phyloP scores from a whole-genome alignment of 2,888 invertebrate species.

The Diaphora mendica region DNA sequence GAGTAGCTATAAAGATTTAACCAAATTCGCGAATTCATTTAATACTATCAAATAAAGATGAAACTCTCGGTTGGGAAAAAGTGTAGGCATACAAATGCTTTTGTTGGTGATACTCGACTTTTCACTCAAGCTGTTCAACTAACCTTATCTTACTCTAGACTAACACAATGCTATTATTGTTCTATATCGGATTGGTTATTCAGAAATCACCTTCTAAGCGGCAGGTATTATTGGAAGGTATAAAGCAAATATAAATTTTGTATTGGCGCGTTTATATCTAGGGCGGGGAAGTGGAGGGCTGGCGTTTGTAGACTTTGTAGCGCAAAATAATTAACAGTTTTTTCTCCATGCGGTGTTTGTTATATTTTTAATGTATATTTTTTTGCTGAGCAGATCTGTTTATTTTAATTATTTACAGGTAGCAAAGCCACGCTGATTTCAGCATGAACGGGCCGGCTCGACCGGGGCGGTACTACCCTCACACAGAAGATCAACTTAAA shows the following conservation, averaged over 20 bases:
- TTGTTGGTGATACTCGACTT: background rate
- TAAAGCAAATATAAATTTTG: background rate
- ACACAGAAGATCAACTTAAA: too few relatives aligned
- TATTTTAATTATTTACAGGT: too few relatives aligned
- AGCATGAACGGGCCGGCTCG: too few relatives aligned
- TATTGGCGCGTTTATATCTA: background rate
- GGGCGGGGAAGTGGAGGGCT: background rate
- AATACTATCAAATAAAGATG: too few relatives aligned
- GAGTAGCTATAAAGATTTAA: too few relatives aligned
- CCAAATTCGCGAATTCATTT: too few relatives aligned
- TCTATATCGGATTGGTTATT: background rate
- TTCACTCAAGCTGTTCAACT: background rate
- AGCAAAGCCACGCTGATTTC: too few relatives aligned
- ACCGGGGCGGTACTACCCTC: too few relatives aligned
- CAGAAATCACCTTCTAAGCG: background rate
- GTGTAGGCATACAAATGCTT: too few relatives aligned
- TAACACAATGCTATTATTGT: background rate
- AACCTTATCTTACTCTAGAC: too few relatives aligned
- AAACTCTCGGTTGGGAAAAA: too few relatives aligned
- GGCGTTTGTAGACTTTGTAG: background rate
- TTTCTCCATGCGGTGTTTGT: background rate
- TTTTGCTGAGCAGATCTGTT: background rate
- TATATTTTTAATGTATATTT: background rate
- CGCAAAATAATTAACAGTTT: background rate
- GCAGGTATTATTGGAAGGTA: background rate